Evolutionary conservation across 2,797 vertebrate species (phyloP), one percentile per base, ranked within the genome.

Genomic region (Pelodytes ibericus): DNA sequence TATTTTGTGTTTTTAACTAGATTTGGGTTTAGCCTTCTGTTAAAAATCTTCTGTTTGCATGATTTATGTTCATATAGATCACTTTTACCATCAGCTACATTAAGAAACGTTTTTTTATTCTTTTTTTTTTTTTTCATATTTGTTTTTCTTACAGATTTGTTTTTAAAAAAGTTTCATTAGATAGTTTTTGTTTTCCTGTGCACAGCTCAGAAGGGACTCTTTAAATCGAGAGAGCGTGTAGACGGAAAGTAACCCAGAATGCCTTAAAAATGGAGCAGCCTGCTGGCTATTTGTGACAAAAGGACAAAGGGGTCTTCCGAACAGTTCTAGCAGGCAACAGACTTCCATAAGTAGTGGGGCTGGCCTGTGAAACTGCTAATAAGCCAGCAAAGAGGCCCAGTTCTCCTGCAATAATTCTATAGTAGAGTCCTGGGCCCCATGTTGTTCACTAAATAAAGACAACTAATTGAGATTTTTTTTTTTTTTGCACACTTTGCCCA

Each of bases 391-490:
- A 91, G 90, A 89, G 91, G 74, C 88, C 84, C 87, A 83, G 88
- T 85, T 90, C 88, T 89, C 89, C 88, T 82, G 87, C 89, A 87
- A 92, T 92, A 89, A 91, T 90, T 92, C 91, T 91, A 91, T 92
- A 92, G 91, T 53, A 76, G 83, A 36, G 84, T 86, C 77, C 90
- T 92, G 90, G 90, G 90, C 91, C 90, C 89, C 91, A 91, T 91
- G 89, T 89, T 84, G 91, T 85, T 92, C 88, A 79, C 89, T 87
- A 92, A 92, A 92, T 90, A 93, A 93, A 93, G 91, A 92, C 90
- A 91, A 93, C 92, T 93, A 93, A 93, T 92, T 92, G 91, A 92
- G 91, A 93, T 90, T 91, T 92, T 92, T 75, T 67, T 70, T 39
- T 31, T 76, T 57, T 89, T 91, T 92, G 89, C 90, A 92, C 90